Conservation (phyloP, 2,113 vertebrate genomes). For the Lathamus discolor region DNA sequence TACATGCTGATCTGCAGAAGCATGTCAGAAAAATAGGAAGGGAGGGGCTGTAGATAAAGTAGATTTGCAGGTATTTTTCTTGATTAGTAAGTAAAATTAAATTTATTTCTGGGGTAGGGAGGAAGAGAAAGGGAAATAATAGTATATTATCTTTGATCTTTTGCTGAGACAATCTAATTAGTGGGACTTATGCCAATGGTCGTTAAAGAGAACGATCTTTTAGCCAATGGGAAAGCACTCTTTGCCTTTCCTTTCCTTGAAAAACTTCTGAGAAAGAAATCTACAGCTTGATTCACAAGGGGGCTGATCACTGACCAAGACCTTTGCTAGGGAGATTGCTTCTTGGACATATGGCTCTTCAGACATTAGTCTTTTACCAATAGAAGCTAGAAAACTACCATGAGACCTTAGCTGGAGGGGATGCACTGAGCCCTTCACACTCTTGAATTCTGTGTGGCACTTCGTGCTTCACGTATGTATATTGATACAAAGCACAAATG, state of each 20-base stretch:
- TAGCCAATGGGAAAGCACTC: neutral
- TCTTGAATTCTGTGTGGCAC: accelerated
- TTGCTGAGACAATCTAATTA: neutral
- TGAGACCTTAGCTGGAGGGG: neutral
- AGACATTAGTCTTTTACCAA: neutral
- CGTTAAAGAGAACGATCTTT: neutral
- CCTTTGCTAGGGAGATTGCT: neutral
- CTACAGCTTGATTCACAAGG: neutral
- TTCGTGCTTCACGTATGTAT: accelerated
- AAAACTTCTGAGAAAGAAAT: neutral
- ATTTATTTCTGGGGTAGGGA: neutral
- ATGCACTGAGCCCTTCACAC: neutral
- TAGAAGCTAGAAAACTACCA: neutral
- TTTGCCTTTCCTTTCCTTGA: neutral
- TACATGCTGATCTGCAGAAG: neutral
- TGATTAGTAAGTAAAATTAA: neutral
- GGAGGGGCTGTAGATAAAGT: neutral
- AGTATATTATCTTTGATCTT: neutral
- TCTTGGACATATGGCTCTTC: neutral
- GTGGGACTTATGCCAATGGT: neutral
- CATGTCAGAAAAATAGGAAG: neutral
- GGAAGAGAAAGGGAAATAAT: neutral
- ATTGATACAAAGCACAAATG: neutral
- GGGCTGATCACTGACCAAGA: neutral
- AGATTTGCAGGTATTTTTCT: neutral